Base-by-base conservation (phyloP, 2,888 invertebrate genomes). In the Dysmachus trigonus region DNA sequence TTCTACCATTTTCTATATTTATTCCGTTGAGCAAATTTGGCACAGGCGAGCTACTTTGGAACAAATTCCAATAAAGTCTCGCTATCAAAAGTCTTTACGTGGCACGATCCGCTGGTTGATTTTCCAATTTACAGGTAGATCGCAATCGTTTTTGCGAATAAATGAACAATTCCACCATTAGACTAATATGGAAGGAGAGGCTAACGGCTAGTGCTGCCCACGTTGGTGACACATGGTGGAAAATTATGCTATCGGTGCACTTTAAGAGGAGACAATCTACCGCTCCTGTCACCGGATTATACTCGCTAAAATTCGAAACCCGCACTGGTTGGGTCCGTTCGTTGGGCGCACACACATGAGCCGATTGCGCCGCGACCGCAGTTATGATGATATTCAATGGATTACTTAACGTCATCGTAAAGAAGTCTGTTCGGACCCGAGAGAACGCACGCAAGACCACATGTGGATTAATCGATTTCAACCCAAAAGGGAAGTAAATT, bases 351-450 rank as follows among this genome's bases (percentile, higher is more conserved):
- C 41, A 83, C 41, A 62, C 62, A 27, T 10, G 62, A n/a, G 22
- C 7, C 15, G 71, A 72, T 41, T 83, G 0, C 38, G 41, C 71
- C 83, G 83, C 38, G 62, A 27, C 62, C 62, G 81, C 81, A 81
- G 79, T 86, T 86, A 83, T 86, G 86, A 86, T 86, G 82, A 86
- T 86, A 83, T 86, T 86, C 83, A 86, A 86, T 86, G 74, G 86
- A 86, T 86, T 86, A 86, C 86, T 86, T 86, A 86, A 86, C 79
- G 86, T 83, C 86, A 86, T 85, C 85, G 62, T 85, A 83, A 83
- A 83, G 38, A 83, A 71, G 83, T 41, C 41, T 83, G 53, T 31
- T 38, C 27, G 27, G 41, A 72, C 13, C 47, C 33, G 71, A 41
- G 30, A 22, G 53, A 83, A 71, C 72, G 62, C 27, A 72, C 83